Conservation (phyloP, 2,888 invertebrate species). For the Gymnoscelis rufifasciata region DNA sequence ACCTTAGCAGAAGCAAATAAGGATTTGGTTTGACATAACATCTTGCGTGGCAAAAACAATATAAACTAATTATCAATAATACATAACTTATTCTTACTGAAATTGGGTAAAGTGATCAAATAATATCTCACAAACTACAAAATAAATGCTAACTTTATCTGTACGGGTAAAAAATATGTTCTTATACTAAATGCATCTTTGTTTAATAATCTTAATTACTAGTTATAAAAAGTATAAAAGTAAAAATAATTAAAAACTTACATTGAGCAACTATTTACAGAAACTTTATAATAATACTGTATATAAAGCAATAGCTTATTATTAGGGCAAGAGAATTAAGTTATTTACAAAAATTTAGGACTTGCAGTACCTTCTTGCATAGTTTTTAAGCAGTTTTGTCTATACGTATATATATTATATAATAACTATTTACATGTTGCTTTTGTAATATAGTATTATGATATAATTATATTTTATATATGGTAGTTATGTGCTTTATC, state of each 20-base stretch:
- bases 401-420: no score
- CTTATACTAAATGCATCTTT: slow-evolving; percentile 19
- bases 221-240: slow-evolving; percentile 4
- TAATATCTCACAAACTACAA: background rate
- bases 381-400: background rate
- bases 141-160: slow-evolving; percentile 9
- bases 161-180: slow-evolving; percentile 1
- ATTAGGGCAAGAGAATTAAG: slow-evolving; percentile 24
- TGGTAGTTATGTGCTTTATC: no score
- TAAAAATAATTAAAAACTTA: background rate
- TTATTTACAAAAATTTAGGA: slow-evolving; percentile 18
- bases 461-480: no score
- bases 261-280: slow-evolving; percentile 23
- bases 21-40: slow-evolving; percentile 24
- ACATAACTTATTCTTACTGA: background rate
- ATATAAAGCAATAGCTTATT: slow-evolving; percentile 12
- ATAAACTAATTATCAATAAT: background rate
- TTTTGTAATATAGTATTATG: no score
- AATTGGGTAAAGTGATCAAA: background rate
- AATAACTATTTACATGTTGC: no score
- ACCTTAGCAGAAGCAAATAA: slow-evolving; percentile 23
- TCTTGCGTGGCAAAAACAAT: slow-evolving; percentile 13
- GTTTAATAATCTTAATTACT: no score
- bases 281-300: slow-evolving; percentile 22
- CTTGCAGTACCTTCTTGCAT: background rate